A percentile compares a stretch with the other conserved stretches of the same genome.
phyloP scores from a whole-genome alignment of 2,797 vertebrate genomes.

The Carapus acus region DNA sequence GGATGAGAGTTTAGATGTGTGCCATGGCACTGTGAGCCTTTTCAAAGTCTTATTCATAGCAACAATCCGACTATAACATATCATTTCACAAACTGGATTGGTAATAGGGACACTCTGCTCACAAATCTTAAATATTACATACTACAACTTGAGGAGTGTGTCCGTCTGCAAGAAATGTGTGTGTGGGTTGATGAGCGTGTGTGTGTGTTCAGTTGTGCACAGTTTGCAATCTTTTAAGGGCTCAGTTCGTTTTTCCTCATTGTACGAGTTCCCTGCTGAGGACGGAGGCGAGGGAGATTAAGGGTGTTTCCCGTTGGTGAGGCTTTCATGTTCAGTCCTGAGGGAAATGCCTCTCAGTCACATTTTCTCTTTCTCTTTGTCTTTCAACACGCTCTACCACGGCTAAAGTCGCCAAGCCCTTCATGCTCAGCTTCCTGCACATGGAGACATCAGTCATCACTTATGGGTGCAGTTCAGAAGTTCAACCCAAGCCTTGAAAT shows the following conservation, averaged over 20 bases:
- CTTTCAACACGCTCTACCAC: constrained; percentile 55
- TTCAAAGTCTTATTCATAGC: no score
- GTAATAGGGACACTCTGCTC: not conserved
- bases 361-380: constrained; percentile 62
- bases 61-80: not conserved
- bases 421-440: constrained; percentile 40
- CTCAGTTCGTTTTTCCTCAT: constrained; percentile 58
- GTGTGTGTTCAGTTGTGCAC: constrained; percentile 50
- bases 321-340: constrained; percentile 69
- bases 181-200: constrained; percentile 4
- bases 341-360: constrained; percentile 58
- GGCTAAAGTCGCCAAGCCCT: constrained; percentile 59
- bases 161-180: not conserved
- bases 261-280: constrained; percentile 57
- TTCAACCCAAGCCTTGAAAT: constrained; percentile 32
- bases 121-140: constrained; percentile 2
- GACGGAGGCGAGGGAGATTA: constrained; percentile 66
- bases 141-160: constrained; percentile 8
- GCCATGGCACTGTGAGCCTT: no score
- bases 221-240: constrained; percentile 54
- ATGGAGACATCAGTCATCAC: constrained; percentile 44
- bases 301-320: constrained; percentile 66
- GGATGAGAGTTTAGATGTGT: no score
- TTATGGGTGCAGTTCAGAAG: constrained; percentile 25
- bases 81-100: not conserved